Evolutionary conservation across 2,888 invertebrate species (phyloP), one percentile per base, ranked within the genome.

Genomic region (Sarcophaga caerulescens): DNA sequence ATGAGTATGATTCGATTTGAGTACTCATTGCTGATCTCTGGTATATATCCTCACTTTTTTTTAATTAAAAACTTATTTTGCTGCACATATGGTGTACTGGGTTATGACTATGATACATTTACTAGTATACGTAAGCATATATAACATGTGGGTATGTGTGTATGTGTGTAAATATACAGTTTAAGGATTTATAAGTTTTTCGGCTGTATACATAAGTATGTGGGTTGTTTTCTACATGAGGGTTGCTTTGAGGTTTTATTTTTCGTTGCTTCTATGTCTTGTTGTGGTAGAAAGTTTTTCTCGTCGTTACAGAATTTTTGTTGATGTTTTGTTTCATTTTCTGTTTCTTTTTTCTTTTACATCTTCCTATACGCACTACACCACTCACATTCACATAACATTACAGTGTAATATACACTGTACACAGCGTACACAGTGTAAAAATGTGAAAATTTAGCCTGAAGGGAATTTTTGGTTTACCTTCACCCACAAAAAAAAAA

Each of bases 181-280:
- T n/a, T 45, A 21, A 45, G 45, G 44, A 14, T 11, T 23, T 44
- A 23, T 17, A 11, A 44, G 19, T 59, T 21, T 65, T 44, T 17
- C 62, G 14, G 59, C 5, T 73, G 45, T 77, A 23, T 73, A 25
- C 44, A 25, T 78, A 25, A 35, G 70, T 57, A 70, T 84, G 75
- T 84, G 79, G 65, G 84, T 60, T 84, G 75, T 71, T 84, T 52
- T 14, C 17, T 17, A 65, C 35, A 80, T 76, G 60, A 52, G 84
- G 84, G 84, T 84, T 75, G 84, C 65, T 84, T 84, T 84, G 79
- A 75, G 70, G 84, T 84, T 75, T 80, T 75, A 52, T 35, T 84
- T 52, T 84, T 73, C 74, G 8, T 75, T 79, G 65, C 63, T 23
- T 65, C 35, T 10, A 8, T 10, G 19, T 77, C 66, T 60, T 82